A percentile compares a stretch with the other conserved stretches of the same genome.
phyloP scores from a whole-genome alignment of 2,797 vertebrate species.

The Gila robusta region DNA sequence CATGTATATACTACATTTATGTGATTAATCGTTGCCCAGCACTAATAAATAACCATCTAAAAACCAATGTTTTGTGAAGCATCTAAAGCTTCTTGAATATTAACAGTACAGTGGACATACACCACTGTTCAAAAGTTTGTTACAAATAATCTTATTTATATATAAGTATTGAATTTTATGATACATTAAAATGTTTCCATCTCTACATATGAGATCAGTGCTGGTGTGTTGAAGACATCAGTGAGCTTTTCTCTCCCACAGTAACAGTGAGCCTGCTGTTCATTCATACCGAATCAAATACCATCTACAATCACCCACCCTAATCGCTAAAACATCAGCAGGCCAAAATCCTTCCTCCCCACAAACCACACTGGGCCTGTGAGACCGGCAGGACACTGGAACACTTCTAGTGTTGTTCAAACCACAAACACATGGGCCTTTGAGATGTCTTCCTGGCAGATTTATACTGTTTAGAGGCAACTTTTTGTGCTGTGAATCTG shows the following conservation, averaged over 20 bases:
- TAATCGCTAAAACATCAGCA: slow-evolving; percentile 47
- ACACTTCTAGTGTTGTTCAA: slow-evolving; percentile 7
- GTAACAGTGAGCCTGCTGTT: slow-evolving; percentile 73
- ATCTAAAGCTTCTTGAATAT: too few relatives aligned
- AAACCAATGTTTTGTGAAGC: too few relatives aligned
- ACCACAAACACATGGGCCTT: not conserved
- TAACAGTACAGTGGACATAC: too few relatives aligned
- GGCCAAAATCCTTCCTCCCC: slow-evolving; percentile 44
- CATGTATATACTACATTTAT: too few relatives aligned
- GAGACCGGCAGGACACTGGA: slow-evolving; percentile 15
- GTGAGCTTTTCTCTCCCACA: slow-evolving; percentile 26
- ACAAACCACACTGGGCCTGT: slow-evolving; percentile 49
- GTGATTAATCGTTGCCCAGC: too few relatives aligned
- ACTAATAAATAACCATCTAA: too few relatives aligned
- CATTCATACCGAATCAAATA: slow-evolving; percentile 72
- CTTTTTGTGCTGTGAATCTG: not conserved
- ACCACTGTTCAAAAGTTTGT: too few relatives aligned
- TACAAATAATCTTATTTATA: too few relatives aligned
- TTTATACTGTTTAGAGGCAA: not conserved
- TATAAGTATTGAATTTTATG: not conserved
- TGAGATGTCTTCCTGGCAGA: not conserved
- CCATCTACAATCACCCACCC: slow-evolving; percentile 42
- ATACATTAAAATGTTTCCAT: not conserved
- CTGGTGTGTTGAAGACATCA: slow-evolving; percentile 41
- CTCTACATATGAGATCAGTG: slow-evolving; percentile 4